Conservation (phyloP, 1,140 invertebrate species). For the Drosophila miranda region DNA sequence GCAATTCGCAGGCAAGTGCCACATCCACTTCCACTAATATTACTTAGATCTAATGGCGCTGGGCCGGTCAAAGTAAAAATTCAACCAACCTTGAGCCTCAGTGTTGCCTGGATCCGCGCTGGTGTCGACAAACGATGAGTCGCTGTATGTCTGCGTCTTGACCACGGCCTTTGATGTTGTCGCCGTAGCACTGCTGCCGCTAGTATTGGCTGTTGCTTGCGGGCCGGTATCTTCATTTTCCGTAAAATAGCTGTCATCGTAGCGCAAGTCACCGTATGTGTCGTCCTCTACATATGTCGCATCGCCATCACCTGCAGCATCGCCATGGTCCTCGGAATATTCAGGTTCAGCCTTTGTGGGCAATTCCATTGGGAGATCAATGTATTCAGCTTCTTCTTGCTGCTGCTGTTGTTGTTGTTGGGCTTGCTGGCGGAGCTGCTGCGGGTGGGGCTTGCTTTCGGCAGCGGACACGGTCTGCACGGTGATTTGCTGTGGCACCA, state of each 20-base stretch:
- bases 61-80: slow-evolving; percentile 27
- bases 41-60: slow-evolving; percentile 33
- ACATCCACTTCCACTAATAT: slow-evolving; percentile 3
- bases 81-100: slow-evolving; percentile 82
- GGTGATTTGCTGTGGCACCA: slow-evolving; percentile 70
- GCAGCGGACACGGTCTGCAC: slow-evolving; percentile 66
- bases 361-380: slow-evolving; percentile 80
- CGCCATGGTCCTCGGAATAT: slow-evolving; percentile 77
- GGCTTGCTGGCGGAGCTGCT: slow-evolving; percentile 42
- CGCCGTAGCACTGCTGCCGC: slow-evolving; percentile 51
- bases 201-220: slow-evolving; percentile 53
- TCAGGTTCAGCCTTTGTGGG: slow-evolving; percentile 82
- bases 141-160: slow-evolving; percentile 62
- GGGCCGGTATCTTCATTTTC: slow-evolving; percentile 77
- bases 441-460: slow-evolving; percentile 42
- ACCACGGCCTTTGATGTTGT: slow-evolving; percentile 77
- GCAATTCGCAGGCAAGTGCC: slow-evolving; percentile 34
- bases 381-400: slow-evolving; percentile 74
- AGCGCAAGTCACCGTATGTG: slow-evolving; percentile 81
- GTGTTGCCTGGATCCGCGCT: slow-evolving; percentile 76
- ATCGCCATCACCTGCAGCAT: slow-evolving; percentile 76
- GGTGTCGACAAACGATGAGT: slow-evolving; percentile 71
- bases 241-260: slow-evolving; percentile 82
- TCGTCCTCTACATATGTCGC: slow-evolving; percentile 81
- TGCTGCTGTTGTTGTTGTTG: slow-evolving; percentile 46